Base-by-base conservation (phyloP, 1,140 invertebrate species). In the Leptopilina clavipes region DNA sequence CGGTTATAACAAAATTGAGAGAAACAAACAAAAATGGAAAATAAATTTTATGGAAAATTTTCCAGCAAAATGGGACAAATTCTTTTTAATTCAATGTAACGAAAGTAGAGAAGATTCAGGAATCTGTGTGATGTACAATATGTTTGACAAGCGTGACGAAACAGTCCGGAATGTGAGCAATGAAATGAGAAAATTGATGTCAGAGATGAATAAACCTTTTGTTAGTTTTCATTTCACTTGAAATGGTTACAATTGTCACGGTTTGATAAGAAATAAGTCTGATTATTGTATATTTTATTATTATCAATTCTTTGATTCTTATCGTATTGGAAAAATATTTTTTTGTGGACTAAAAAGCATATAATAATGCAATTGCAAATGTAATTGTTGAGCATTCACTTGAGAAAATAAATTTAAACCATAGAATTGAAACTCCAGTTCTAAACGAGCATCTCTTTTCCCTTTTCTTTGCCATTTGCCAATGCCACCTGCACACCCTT, bases 141-240 rank as follows among this genome's bases (percentile, higher is more conserved):
- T 76, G 70, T 76, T 76, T 83, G 79, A 76, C 80, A 81, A 79
- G 77, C 79, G 78, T 82, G 73, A 76, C 80, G 80, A 81, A 83
- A 85, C 86, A 76, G 84, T 85, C 83, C 79, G 85, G 85, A 86
- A 87, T 87, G 82, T 84, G 76, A 81, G 82, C 79, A 81, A 80
- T 82, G 84, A 83, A 80, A 82, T 79, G 72, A 43, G 79, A 82
- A 77, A 81, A 79, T 59, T 19, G 85, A 81, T 71, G 74, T 79
- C 73, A 76, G 81, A 84, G 79, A 85, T 82, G 79, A 85, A 76
- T 80, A 84, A 81, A 81, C 85, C 82, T 72, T 80, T 77, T 81
- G 83, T 84, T 79, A 81, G 83, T 82, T 79, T 83, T 70, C 75
- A 86, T 87, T 86, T 84, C 76, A 81, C 77, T 81, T 76, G 82